Conservation (phyloP, 2,113 vertebrate species). For the Epinephelus fuscoguttatus region DNA sequence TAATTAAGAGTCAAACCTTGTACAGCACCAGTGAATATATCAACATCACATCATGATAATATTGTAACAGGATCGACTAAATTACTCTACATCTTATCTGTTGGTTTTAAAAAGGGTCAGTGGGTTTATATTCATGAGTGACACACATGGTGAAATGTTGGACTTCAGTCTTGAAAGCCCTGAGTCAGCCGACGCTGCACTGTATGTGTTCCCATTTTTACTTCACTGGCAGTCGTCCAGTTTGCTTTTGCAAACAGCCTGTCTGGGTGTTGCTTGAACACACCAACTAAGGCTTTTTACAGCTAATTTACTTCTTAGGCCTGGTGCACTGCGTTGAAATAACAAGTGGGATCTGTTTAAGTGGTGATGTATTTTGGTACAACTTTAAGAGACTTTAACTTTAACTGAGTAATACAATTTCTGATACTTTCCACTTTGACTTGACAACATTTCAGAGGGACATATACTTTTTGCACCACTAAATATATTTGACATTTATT, state of each 20-base stretch:
- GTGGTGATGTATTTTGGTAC: background rate
- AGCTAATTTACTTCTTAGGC: background rate
- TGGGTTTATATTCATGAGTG: constrained; percentile 1
- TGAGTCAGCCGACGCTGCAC: background rate
- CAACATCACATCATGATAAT: background rate
- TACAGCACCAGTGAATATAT: background rate
- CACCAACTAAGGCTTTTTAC: background rate
- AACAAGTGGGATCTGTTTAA: background rate
- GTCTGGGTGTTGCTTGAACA: background rate
- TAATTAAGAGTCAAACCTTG: background rate
- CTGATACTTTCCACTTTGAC: background rate
- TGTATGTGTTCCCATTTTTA: background rate
- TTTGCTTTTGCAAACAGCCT: constrained; percentile 8
- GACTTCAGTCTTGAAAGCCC: constrained; percentile 30
- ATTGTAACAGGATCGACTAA: background rate
- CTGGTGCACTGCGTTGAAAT: background rate
- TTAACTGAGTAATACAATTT: background rate
- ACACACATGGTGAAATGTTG: background rate
- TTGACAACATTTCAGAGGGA: background rate
- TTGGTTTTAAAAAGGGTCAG: background rate
- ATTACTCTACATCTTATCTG: constrained; percentile 4
- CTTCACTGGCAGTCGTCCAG: background rate
- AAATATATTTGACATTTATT: background rate
- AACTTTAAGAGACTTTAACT: background rate
- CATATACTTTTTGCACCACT: background rate